Percentiles rank a stretch among this genome's conserved stretches.
These are phyloP conservation scores for Sinohyriopsis cumingii DNA, from an alignment of 2,888 invertebrate species.

Conservation along the genomic window DNA sequence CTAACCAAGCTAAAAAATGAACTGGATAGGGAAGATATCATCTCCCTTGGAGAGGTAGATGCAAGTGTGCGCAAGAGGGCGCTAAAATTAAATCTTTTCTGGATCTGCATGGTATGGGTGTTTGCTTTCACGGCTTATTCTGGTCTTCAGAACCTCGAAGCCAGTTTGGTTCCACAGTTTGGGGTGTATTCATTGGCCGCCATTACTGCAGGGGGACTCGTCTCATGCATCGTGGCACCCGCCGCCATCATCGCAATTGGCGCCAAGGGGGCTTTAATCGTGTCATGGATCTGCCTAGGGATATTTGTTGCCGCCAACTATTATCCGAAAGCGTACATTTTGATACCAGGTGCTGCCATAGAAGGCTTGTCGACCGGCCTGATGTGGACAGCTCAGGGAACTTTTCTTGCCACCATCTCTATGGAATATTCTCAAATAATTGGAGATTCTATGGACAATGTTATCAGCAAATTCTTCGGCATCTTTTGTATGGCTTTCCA, in stretches of 20 bases:
- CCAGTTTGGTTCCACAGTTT: conserved; percentile 39
- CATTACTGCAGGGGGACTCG: conserved; percentile 46
- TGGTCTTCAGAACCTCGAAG: conserved; percentile 39
- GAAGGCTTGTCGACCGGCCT: conserved; percentile 47
- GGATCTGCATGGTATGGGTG: conserved; percentile 46
- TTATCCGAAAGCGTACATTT: conserved; percentile 41
- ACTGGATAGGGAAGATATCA: too few species aligned
- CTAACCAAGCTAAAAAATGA: too few species aligned
- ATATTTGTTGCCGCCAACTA: conserved; percentile 49
- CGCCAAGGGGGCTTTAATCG: conserved; percentile 43
- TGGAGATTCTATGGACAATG: conserved; percentile 33
- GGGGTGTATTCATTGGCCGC: conserved; percentile 50
- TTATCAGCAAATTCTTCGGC: conserved; percentile 47
- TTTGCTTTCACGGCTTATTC: conserved; percentile 51
- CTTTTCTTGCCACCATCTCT: conserved; percentile 44
- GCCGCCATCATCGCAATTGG: conserved; percentile 42
- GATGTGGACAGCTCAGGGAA: conserved; percentile 53
- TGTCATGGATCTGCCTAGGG: conserved; percentile 42
- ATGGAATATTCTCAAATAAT: conserved; percentile 40
- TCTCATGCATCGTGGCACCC: conserved; percentile 49
- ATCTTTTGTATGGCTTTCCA: conserved; percentile 53
- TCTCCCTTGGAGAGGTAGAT: neutral
- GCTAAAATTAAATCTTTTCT: conserved; percentile 28
- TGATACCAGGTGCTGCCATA: conserved; percentile 44
- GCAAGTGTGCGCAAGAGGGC: conserved; percentile 19